phyloP scores from a whole-genome alignment of 92 coral and sea anemone genomes.

The Plumapathes pennacea region DNA sequence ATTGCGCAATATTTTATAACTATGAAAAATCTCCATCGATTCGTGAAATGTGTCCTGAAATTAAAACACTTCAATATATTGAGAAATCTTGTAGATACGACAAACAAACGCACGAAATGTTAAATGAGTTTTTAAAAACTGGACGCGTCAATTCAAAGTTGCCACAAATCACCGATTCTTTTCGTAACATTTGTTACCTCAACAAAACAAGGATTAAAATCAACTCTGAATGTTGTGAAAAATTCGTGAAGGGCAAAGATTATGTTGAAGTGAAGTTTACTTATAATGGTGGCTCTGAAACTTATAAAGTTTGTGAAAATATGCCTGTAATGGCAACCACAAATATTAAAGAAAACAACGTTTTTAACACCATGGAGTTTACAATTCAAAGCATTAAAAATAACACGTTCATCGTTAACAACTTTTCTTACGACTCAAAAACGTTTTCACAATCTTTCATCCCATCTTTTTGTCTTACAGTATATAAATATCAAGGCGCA shows the following conservation, averaged over 20 bases:
- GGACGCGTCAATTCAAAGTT: slow-evolving; percentile 4
- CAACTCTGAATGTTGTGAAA: slow-evolving; percentile 17
- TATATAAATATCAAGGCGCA: slow-evolving; percentile 28
- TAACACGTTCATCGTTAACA: slow-evolving; percentile 1
- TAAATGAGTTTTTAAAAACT: slow-evolving; percentile 18
- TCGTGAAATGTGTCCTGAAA: slow-evolving; percentile 32
- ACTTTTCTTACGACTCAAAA: slow-evolving; percentile 1
- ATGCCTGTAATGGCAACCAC: slow-evolving; percentile 40
- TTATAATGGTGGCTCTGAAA: slow-evolving; percentile 6
- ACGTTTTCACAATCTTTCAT: slow-evolving; percentile 17
- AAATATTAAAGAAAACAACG: slow-evolving; percentile 15
- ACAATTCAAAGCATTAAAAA: slow-evolving; percentile 9
- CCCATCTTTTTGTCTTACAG: slow-evolving; percentile 38
- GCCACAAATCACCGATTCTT: not conserved
- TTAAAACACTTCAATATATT: slow-evolving; percentile 22
- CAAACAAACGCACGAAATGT: slow-evolving; percentile 16
- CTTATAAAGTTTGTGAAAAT: slow-evolving; percentile 1
- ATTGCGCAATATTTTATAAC: slow-evolving; percentile 16
- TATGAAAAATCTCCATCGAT: slow-evolving; percentile 13
- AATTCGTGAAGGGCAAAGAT: slow-evolving; percentile 10
- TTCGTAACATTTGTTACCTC: slow-evolving; percentile 28
- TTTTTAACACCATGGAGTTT: slow-evolving; percentile 35
- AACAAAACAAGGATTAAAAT: slow-evolving; percentile 25
- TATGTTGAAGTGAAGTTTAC: slow-evolving; percentile 8
- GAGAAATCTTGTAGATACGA: slow-evolving; percentile 27